A percentile compares a stretch with the other conserved stretches of the same genome.
phyloP scores from a whole-genome alignment of 2,113 vertebrate genomes.

The Zosterops lateralis region DNA sequence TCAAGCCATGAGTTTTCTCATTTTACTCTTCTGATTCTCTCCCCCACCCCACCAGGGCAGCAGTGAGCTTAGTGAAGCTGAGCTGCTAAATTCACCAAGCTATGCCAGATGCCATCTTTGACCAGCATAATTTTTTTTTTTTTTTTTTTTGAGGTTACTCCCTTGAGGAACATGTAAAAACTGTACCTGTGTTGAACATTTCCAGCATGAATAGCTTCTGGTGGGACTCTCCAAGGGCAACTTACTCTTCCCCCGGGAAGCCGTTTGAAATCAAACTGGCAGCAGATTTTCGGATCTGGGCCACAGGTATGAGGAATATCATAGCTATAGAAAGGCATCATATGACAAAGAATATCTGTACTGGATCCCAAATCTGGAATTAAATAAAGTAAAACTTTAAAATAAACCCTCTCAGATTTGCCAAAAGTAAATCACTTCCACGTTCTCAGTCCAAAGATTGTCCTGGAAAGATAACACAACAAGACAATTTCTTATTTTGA shows the following conservation, averaged over 20 bases:
- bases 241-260: conserved; percentile 85
- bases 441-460: neutral
- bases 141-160: neutral
- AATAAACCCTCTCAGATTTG: neutral
- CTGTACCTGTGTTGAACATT: conserved; percentile 86
- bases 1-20: neutral
- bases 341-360: conserved; percentile 93
- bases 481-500: neutral
- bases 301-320: conserved; percentile 94
- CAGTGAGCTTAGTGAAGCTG: neutral
- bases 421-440: neutral
- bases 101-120: neutral
- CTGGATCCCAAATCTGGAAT: conserved; percentile 80
- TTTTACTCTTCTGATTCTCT: neutral
- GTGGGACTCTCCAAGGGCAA: conserved; percentile 89
- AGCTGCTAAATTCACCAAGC: neutral
- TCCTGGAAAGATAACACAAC: neutral
- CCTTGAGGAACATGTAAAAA: neutral
- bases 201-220: conserved; percentile 83
- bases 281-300: conserved; percentile 91
- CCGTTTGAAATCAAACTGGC: conserved; percentile 94
- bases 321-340: conserved; percentile 99
- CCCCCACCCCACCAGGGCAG: no score
- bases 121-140: neutral
- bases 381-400: conserved; percentile 5